These are phyloP conservation scores for Hanleya hanleyi DNA, from an alignment of 2,888 invertebrate genomes.

Conservation along the genomic window DNA sequence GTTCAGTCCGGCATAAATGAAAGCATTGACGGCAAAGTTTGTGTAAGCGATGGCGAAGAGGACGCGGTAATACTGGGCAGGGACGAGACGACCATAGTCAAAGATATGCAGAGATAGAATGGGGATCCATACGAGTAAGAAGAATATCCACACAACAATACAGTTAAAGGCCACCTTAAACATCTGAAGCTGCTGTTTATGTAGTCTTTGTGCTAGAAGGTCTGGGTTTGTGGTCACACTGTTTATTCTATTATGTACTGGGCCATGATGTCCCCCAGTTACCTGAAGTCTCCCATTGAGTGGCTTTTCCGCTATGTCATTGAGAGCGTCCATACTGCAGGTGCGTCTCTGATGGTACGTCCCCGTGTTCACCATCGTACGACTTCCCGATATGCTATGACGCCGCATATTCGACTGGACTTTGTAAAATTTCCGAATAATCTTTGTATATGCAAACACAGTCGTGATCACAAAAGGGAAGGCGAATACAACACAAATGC, in stretches of 20 bases:
- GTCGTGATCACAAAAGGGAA: background rate
- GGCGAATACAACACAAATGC: slow-evolving; percentile 7
- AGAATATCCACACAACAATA: slow-evolving; percentile 5
- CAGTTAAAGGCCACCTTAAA: slow-evolving; percentile 13
- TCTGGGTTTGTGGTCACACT: background rate
- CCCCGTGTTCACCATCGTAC: background rate
- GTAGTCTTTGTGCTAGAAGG: background rate
- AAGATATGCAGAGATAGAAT: slow-evolving; percentile 3
- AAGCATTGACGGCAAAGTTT: slow-evolving; percentile 12
- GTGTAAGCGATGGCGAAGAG: slow-evolving; percentile 8
- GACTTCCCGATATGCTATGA: background rate
- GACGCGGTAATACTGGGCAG: background rate
- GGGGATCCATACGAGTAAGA: background rate
- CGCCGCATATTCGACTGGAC: background rate
- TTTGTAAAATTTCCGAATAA: slow-evolving; percentile 11
- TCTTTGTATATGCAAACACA: background rate
- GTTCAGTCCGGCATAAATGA: slow-evolving; percentile 3
- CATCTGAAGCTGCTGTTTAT: slow-evolving; percentile 1
- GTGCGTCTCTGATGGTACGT: background rate
- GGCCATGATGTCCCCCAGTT: too few species aligned
- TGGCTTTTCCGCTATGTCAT: background rate
- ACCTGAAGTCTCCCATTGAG: background rate
- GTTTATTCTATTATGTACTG: too few species aligned
- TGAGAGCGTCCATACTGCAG: background rate
- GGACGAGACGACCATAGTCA: background rate